Evolutionary conservation across 2,888 invertebrate genomes (phyloP).

Genomic region (Drosophila subquinaria): DNA sequence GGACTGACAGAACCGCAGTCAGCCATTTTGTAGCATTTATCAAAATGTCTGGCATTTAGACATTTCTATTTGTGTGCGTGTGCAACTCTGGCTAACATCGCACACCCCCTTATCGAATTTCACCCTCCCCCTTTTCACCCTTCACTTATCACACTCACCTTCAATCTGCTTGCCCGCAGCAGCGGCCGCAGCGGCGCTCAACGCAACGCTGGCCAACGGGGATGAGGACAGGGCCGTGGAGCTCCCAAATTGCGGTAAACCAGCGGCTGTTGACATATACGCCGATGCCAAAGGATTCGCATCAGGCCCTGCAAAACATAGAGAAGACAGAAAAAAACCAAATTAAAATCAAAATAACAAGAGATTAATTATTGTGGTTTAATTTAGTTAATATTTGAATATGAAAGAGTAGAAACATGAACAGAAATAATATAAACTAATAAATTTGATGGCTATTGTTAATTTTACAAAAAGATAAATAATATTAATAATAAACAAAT

Average conservation of each 20-base stretch:
- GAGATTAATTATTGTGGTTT: constrained; percentile 1
- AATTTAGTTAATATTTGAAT: neutral
- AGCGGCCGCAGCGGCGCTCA: constrained; percentile 91
- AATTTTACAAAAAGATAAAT: too few relatives aligned
- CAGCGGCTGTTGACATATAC: constrained; percentile 87
- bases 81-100: neutral
- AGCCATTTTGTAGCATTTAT: constrained; percentile 78
- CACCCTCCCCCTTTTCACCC: neutral
- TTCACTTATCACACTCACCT: constrained; percentile 87
- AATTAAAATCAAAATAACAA: neutral
- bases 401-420: neutral
- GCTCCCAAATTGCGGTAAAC: constrained; percentile 88
- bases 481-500: too few relatives aligned
- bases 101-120: neutral
- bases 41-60: constrained; percentile 77
- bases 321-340: constrained; percentile 4
- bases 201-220: constrained; percentile 88
- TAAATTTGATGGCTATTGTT: too few relatives aligned
- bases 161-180: constrained; percentile 97
- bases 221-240: constrained; percentile 87
- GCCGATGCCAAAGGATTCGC: constrained; percentile 88
- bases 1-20: constrained; percentile 49
- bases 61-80: constrained; percentile 65
- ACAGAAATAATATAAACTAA: neutral
- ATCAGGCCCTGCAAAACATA: constrained; percentile 77